Percentiles rank a stretch among this genome's conserved stretches.
Evolutionary conservation across 2,113 vertebrate species (phyloP).

Genomic region (Eidolon helvum): DNA sequence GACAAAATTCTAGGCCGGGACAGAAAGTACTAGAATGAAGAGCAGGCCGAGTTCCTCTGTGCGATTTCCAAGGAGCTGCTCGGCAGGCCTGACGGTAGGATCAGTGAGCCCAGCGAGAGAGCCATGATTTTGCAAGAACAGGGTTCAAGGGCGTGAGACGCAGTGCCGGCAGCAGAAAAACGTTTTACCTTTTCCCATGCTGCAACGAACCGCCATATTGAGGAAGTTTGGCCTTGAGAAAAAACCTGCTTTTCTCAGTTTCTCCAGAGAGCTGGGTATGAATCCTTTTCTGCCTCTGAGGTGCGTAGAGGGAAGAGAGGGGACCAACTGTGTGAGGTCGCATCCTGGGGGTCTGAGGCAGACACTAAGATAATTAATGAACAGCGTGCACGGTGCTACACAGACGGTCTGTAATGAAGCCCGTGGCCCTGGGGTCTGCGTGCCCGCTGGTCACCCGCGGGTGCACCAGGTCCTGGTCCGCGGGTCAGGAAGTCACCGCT

Average conservation of each 20-base stretch:
- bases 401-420: conserved; percentile 42
- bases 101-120: conserved; percentile 94
- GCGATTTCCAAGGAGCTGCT: conserved; percentile 94
- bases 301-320: conserved; percentile 60
- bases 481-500: not conserved
- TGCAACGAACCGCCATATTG: conserved; percentile 82
- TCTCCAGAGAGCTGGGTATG: conserved; percentile 75
- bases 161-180: conserved; percentile 74
- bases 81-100: conserved; percentile 89
- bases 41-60: conserved; percentile 93
- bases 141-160: conserved; percentile 92
- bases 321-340: conserved; percentile 41
- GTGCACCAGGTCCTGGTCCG: rapidly evolving
- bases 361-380: conserved; percentile 44
- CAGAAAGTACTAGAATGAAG: conserved; percentile 88
- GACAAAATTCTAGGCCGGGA: conserved; percentile 94
- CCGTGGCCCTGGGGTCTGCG: rapidly evolving
- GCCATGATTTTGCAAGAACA: conserved; percentile 95
- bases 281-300: conserved; percentile 72
- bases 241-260: conserved; percentile 80
- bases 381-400: conserved; percentile 77
- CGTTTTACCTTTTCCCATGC: conserved; percentile 77
- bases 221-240: conserved; percentile 83
- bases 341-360: conserved; percentile 60
- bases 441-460: not conserved